Percentiles rank a stretch among this genome's conserved stretches.
phyloP scores from a whole-genome alignment of 2,797 vertebrate species.

The Parambassis ranga region DNA sequence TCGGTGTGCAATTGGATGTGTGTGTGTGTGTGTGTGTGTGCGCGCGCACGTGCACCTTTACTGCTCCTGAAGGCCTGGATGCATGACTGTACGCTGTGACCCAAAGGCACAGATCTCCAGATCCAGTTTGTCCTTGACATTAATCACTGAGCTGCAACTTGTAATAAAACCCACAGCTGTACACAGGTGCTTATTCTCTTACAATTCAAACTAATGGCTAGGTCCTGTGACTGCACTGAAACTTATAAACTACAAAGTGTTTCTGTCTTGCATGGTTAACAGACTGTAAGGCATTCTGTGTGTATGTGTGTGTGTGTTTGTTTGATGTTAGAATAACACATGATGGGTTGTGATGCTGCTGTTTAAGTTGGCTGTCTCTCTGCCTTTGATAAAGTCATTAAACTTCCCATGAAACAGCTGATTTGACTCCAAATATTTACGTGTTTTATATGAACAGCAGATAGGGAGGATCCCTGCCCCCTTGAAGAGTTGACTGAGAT shows the following conservation, averaged over 20 bases:
- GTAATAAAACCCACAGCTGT: slow-evolving; percentile 22
- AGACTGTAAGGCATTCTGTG: slow-evolving; percentile 71
- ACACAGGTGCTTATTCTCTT: slow-evolving; percentile 9
- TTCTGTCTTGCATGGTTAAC: slow-evolving; percentile 46
- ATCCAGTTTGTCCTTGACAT: slow-evolving; percentile 43
- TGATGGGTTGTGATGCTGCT: slow-evolving; percentile 55
- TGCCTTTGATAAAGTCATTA: neutral
- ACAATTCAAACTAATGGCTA: slow-evolving; percentile 54
- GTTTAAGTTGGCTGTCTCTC: slow-evolving; percentile 28
- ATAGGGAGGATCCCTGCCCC: no score
- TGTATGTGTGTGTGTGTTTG: slow-evolving; percentile 34
- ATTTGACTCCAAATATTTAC: no score
- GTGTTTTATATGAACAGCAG: no score
- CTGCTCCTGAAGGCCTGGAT: slow-evolving; percentile 44
- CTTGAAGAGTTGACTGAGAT: no score
- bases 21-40: slow-evolving; percentile 1
- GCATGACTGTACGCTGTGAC: slow-evolving; percentile 42
- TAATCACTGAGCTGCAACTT: slow-evolving; percentile 31
- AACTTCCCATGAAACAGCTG: no score
- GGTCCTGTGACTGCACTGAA: slow-evolving; percentile 59
- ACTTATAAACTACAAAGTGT: slow-evolving; percentile 33
- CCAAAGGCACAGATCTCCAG: slow-evolving; percentile 57
- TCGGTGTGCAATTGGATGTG: neutral
- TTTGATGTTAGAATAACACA: slow-evolving; percentile 27
- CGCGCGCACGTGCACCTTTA: slow-evolving; percentile 23